Conservation (phyloP, 2,888 invertebrate genomes). For the Pachycephus smyrnensis region DNA sequence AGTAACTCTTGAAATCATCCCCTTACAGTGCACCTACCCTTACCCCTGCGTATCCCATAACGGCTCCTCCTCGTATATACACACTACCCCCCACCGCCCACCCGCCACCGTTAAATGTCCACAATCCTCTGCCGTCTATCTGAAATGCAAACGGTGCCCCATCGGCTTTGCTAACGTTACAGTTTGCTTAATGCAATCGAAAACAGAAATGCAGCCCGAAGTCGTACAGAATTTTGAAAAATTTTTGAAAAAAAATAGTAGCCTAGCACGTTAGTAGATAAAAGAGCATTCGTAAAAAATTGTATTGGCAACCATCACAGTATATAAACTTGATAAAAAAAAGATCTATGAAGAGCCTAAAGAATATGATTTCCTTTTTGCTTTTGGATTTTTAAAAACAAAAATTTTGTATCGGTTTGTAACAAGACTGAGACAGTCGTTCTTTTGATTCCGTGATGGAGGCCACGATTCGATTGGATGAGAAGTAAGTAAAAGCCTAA, state of each 20-base stretch:
- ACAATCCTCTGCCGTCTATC: not conserved
- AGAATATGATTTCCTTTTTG: not conserved
- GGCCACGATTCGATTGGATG: not conserved
- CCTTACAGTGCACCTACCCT: not conserved
- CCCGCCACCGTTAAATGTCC: not conserved
- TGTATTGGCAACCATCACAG: not conserved
- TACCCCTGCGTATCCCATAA: conserved; percentile 6
- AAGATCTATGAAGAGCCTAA: too few relatives aligned
- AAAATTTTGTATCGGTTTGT: not conserved
- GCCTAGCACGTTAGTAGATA: too few relatives aligned
- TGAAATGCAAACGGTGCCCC: not conserved
- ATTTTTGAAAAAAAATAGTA: too few relatives aligned
- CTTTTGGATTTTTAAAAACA: not conserved
- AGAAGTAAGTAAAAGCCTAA: not conserved
- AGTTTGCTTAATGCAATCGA: not conserved
- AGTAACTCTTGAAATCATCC: not conserved
- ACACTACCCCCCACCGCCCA: not conserved
- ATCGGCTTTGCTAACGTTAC: not conserved
- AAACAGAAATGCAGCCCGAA: not conserved
- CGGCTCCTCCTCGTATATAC: not conserved
- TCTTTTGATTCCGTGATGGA: not conserved
- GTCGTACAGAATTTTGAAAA: not conserved
- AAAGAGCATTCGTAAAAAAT: not conserved
- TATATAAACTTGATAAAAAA: not conserved
- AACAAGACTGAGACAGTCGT: not conserved